Base-by-base conservation (phyloP, 2,888 invertebrate genomes). In the Eledone cirrhosa region DNA sequence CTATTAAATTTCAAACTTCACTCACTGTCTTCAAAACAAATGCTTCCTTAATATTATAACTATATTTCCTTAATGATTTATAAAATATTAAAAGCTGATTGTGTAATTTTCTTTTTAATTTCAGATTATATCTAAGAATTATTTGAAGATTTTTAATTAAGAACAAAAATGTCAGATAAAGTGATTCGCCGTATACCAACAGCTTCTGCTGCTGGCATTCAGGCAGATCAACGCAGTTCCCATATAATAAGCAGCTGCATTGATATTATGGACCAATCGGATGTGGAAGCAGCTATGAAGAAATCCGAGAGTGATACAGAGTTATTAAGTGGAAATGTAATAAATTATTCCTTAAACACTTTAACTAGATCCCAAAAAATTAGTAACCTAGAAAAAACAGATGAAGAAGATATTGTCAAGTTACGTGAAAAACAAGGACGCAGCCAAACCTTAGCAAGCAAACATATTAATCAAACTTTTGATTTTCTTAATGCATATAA, bases 251-350 rank as follows among this genome's bases (percentile, higher is more conserved):
- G 76, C 24, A 76, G 48, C 47, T 47, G 76, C 48, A 24, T 76
- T 76, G 76, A 76, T 48, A 48, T 76, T 22, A 47, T 76, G 48
- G 76, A 76, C 24, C 76, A 47, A 16, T 48, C 47, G 5, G 47
- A 76, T 48, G 48, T 76, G 47, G 48, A 48, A 48, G 76, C 47
- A 19, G 76, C 48, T 19, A 47, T 76, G 76, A 76, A 76, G 48
- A 76, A 76, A n/a, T 76, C 76, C 0, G 76, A 76, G 27, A 76
- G 76, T 24, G 76, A 76, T 48, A 76, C 76, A 76, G 76, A 76
- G 47, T 48, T 76, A 48, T 48, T 76, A 13, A 76, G 48, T 24
- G 76, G 48, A 27, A 76, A 76, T 19, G 48, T 47, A 27, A 48
- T 29, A 48, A 27, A 76, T 48, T 48, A 76, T 76, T 76, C 48